phyloP scores from a whole-genome alignment of 2,113 vertebrate species.

The Glaucidium brasilianum region DNA sequence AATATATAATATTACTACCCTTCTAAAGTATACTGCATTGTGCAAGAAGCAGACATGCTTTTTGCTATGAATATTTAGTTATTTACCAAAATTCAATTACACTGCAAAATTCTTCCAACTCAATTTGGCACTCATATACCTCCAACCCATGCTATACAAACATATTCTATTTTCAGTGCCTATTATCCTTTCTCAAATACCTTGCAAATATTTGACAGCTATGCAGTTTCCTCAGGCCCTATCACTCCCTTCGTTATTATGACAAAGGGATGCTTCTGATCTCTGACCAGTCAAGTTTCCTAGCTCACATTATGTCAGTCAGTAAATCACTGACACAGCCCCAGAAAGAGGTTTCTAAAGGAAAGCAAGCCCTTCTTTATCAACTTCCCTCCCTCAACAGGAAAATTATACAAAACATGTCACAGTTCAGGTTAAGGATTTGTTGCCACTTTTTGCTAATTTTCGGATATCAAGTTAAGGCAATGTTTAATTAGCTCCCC shows the following conservation, averaged over 20 bases:
- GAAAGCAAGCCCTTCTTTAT: not conserved
- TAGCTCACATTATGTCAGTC: not conserved
- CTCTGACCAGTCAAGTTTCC: not conserved
- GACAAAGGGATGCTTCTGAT: not conserved
- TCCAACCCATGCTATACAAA: not conserved
- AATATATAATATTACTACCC: not conserved
- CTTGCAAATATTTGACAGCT: not conserved
- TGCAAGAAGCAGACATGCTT: not conserved
- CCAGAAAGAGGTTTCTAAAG: not conserved
- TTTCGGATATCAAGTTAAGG: not conserved
- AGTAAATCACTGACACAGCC: not conserved
- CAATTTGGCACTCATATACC: not conserved
- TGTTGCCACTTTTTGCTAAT: not conserved
- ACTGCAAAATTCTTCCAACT: not conserved
- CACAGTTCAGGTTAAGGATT: not conserved
- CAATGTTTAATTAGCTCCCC: not conserved
- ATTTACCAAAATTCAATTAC: not conserved
- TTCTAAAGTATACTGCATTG: not conserved
- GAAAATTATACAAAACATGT: not conserved
- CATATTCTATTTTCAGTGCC: not conserved
- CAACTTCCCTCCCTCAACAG: not conserved
- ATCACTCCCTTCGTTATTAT: rapidly evolving
- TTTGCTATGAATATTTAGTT: not conserved
- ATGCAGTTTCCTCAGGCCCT: not conserved
- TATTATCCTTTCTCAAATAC: not conserved